Evolutionary conservation across 2,888 invertebrate species (phyloP).

Genomic region (Ernsta delagoae): DNA sequence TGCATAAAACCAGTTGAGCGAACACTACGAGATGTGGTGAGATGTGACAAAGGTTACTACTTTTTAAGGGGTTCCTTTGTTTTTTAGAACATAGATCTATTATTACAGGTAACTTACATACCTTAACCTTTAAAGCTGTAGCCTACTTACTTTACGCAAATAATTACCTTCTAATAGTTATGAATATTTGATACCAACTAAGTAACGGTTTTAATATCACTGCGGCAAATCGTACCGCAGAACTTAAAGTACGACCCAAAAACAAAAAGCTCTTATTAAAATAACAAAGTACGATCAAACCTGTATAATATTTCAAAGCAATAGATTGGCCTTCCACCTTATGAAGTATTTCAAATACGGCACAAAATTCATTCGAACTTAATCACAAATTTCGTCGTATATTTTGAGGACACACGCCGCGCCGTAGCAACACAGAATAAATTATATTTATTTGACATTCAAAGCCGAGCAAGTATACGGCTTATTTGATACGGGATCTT

Average conservation of each 20-base stretch:
- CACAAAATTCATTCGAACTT: constrained; percentile 36
- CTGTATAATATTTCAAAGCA: constrained; percentile 17
- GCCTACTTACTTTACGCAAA: no score
- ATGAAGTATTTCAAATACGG: constrained; percentile 26
- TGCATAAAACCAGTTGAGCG: constrained; percentile 30
- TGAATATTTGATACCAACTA: not conserved
- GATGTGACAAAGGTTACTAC: constrained; percentile 1
- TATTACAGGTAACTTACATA: no score
- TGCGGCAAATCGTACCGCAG: not conserved
- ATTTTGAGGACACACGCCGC: constrained; percentile 39
- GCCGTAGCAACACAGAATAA: constrained; percentile 43
- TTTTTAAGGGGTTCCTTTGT: not conserved
- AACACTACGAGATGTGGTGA: constrained; percentile 10
- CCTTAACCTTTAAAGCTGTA: no score
- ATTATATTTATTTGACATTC: constrained; percentile 46
- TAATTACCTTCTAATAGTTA: no score
- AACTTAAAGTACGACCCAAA: not conserved
- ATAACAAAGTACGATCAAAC: constrained; percentile 2
- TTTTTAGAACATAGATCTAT: no score
- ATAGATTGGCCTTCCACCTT: constrained; percentile 10
- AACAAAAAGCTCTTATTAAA: constrained; percentile 2
- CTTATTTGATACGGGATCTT: constrained; percentile 32
- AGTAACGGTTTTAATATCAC: not conserved
- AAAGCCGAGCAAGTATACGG: constrained; percentile 37
- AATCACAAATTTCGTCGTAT: constrained; percentile 43